Evolutionary conservation across 2,113 vertebrate genomes (phyloP), one percentile per base, ranked within the genome.

Genomic region (Turdus rufiventris): DNA sequence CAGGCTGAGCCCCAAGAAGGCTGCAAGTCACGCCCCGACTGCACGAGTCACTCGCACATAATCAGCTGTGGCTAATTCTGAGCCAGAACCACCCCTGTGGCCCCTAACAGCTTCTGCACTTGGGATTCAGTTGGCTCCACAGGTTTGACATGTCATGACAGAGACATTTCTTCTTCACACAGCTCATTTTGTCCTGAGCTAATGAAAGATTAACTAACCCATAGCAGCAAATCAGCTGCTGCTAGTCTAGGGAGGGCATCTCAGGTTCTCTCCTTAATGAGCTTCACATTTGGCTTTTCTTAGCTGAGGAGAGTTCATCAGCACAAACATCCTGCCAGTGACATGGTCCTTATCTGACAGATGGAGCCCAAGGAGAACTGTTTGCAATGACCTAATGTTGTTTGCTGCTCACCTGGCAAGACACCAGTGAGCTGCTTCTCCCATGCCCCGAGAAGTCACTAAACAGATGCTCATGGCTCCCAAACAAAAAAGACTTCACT

Each of bases 341-440:
- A 86, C 78, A 92, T 1, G 8, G 82, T 91, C 94, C 94, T 93
- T 93, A 92, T 93, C 72, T 95, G 96, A 96, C 88, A 96, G 96
- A 97, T 68, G 85, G 93, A 90, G 83, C 82, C 76, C 90, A 93
- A 90, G 83, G 70, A 96, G 93, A 91, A 83, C 82, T 80, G 80
- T 95, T 96, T 73, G 88, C 58, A 65, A 70, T 91, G 89, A 95
- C 96, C 95, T 96, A 47, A 89, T 88, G 93, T n/a, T 76, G 45
- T 93, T 80, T 80, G 80, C 85, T 67, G 57, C 88, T 94, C 67
- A 83, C 84, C 80, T 92, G 76, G 94, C 91, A 88, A 82, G 36
- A 75, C 77, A 90, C 88, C 94, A 91, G 72, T 28, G 71, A 76
- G 77, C 33, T 78, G 86, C 56, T 92, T 70, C 63, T 92, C 62